phyloP scores from a whole-genome alignment of 2,888 invertebrate genomes.

The Lingula anatina region DNA sequence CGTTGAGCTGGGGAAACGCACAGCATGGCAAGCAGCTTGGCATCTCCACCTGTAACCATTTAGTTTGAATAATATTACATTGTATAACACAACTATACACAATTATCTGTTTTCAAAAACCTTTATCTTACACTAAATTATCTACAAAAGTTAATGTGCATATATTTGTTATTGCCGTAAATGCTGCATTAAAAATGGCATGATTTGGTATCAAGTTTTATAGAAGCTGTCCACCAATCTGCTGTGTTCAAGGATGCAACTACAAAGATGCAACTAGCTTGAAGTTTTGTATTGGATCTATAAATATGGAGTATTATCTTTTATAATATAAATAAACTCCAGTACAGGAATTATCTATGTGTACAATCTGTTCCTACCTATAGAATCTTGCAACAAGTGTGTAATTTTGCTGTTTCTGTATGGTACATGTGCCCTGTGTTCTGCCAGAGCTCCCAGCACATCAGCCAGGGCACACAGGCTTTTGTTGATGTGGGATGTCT shows the following conservation, averaged over 20 bases:
- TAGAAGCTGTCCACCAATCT: no score
- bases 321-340: no score
- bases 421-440: conserved; percentile 38
- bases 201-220: no score
- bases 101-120: background rate
- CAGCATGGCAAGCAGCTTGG: conserved; percentile 37
- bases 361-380: no score
- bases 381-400: conserved; percentile 42
- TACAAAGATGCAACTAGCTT: no score
- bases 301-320: no score
- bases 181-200: no score
- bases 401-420: conserved; percentile 43
- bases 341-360: no score
- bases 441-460: conserved; percentile 39
- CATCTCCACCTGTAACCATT: conserved; percentile 34
- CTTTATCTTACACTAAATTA: background rate
- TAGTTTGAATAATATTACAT: background rate
- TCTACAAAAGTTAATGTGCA: background rate
- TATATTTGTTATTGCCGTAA: no score
- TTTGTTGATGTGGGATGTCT: conserved; percentile 41
- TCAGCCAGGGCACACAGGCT: conserved; percentile 42
- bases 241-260: no score
- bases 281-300: no score
- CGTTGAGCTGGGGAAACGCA: conserved; percentile 40
- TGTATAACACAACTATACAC: background rate